Percentiles rank a stretch among this genome's conserved stretches.
These are phyloP conservation scores for Zaprionus africanus DNA, from an alignment of 1,140 invertebrate species.

Conservation along the genomic window DNA sequence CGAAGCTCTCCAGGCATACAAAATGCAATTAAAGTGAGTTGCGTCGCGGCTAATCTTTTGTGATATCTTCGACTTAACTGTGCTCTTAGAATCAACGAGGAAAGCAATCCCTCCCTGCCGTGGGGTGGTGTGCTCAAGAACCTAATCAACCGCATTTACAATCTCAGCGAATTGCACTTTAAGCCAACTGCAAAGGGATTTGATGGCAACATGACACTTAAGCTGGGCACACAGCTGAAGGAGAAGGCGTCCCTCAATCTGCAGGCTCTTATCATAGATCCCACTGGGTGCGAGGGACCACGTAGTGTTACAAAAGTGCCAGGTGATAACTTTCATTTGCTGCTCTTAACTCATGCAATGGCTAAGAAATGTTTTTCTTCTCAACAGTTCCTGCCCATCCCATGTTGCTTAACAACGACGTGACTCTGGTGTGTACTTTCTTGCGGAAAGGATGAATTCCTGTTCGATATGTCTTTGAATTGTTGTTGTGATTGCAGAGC, in stretches of 20 bases:
- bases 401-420: conserved; percentile 42
- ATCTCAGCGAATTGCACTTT: conserved; percentile 58
- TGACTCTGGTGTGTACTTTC: conserved; percentile 45
- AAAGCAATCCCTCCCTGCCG: conserved; percentile 72
- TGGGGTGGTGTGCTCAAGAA: conserved; percentile 72
- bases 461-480: not conserved
- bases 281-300: conserved; percentile 59
- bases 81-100: conserved; percentile 67
- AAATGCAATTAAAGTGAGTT: conserved; percentile 68
- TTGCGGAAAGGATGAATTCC: not conserved
- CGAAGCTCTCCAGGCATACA: conserved; percentile 49
- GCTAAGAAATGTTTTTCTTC: not conserved
- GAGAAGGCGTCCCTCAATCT: conserved; percentile 72
- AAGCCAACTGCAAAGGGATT: conserved; percentile 51
- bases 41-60: not conserved
- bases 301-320: conserved; percentile 57
- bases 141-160: conserved; percentile 56
- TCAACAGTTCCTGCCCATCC: conserved; percentile 53
- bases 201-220: conserved; percentile 54
- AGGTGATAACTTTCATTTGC: conserved; percentile 37
- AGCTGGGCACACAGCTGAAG: conserved; percentile 56
- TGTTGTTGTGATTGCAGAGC: conserved; percentile 32
- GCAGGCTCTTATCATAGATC: conserved; percentile 67
- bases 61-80: not conserved
- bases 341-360: not conserved